Evolutionary conservation across 2,888 invertebrate species (phyloP).

Genomic region (Tuta absoluta): DNA sequence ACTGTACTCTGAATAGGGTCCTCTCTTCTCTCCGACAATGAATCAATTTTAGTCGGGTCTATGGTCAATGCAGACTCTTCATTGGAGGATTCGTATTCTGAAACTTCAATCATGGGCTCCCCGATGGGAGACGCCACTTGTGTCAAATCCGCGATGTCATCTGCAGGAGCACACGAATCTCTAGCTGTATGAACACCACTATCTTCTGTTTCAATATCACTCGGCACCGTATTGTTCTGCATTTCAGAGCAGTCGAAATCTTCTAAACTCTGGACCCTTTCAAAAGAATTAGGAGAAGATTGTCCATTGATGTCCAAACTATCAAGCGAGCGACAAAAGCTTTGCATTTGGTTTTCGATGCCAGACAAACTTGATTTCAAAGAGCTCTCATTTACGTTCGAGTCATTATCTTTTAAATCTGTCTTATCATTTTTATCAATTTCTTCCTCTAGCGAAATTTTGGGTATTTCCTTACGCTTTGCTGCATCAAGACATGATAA

Average conservation of each 20-base stretch:
- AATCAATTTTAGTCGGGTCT: constrained; percentile 60
- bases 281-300: constrained; percentile 79
- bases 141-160: constrained; percentile 84
- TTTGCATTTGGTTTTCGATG: constrained; percentile 81
- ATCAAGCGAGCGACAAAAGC: constrained; percentile 83
- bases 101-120: constrained; percentile 68
- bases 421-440: constrained; percentile 52
- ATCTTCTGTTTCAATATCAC: constrained; percentile 87
- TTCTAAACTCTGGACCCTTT: constrained; percentile 84
- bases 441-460: constrained; percentile 69
- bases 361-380: constrained; percentile 67
- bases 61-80: constrained; percentile 60
- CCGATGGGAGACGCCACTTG: constrained; percentile 75
- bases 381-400: constrained; percentile 60
- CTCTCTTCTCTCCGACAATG: constrained; percentile 46
- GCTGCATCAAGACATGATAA: constrained; percentile 76
- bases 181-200: constrained; percentile 90
- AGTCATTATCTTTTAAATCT: constrained; percentile 51
- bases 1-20: constrained; percentile 52
- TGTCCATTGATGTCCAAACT: constrained; percentile 83
- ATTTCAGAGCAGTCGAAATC: constrained; percentile 84
- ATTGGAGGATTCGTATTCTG: constrained; percentile 75
- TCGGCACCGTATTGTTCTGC: constrained; percentile 79
- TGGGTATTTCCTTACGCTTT: constrained; percentile 73
- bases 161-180: constrained; percentile 88